Evolutionary conservation across 2,888 invertebrate species (phyloP), one percentile per base, ranked within the genome.

Genomic region (Odontocerum albicorne): DNA sequence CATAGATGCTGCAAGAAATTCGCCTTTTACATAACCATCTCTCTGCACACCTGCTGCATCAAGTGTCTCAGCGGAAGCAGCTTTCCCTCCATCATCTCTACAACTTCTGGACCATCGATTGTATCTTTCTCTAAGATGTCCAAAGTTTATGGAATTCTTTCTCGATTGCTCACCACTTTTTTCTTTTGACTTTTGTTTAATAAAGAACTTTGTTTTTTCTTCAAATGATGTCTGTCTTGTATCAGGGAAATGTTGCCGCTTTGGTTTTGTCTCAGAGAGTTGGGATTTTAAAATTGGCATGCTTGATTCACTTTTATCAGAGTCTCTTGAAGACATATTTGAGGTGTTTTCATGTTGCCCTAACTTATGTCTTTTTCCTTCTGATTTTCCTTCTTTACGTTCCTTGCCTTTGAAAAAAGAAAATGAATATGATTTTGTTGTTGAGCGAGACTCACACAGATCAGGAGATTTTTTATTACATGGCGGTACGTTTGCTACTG

Each of bases 1-100:
- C 83, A 83, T 83, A 55, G 84, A 82, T 40, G 83, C 83, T 64
- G 81, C 79, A 55, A 84, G 72, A 65, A 84, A 83, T 66, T 83
- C 82, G 16, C 49, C 44, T 15, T 52, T 47, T 12, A 54, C 42
- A 13, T 42, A 38, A 1, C 49, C 36, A 12, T 53, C 38, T 2
- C 43, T 22, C 17, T 44, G 44, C 8, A 19, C 15, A 10, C 22
- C 32, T 12, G 33, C 16, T 1, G n/a, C 42, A 7, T 51, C 55
- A 2, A 58, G 27, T 8, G 43, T 33, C 36, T 58, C 58, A 7
- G 58, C 55, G 10, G 55, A 55, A 4, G 55, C 36, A n/a, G 58
- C 58, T 16, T 46, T 58, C 13, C 33, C 44, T n/a, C 43, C 27
- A 20, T 21, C 39, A 1, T 54, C 50, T 21, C 32, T 49, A 12